Evolutionary conservation across 2,113 vertebrate genomes (phyloP).

Genomic region (Gobius niger): DNA sequence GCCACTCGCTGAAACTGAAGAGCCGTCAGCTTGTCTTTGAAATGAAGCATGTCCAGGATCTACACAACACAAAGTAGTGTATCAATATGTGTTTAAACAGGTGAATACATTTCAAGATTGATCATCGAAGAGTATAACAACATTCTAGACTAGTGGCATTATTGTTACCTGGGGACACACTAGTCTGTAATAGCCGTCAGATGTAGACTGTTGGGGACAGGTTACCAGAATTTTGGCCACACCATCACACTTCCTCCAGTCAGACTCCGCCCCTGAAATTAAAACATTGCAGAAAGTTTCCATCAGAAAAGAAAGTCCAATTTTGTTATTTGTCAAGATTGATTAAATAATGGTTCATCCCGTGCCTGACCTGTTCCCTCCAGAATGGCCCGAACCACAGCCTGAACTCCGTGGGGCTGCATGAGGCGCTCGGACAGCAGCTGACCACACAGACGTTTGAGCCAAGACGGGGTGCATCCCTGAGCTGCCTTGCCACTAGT

Average conservation of each 20-base stretch:
- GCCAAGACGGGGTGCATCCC: slow-evolving; percentile 79
- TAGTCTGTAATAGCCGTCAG: slow-evolving; percentile 83
- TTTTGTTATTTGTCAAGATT: background rate
- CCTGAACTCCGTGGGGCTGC: slow-evolving; percentile 85
- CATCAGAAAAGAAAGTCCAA: background rate
- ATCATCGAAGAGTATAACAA: background rate
- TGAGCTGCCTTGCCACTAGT: slow-evolving; percentile 27
- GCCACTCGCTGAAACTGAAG: slow-evolving; percentile 90
- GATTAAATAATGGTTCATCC: background rate
- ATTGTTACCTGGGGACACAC: slow-evolving; percentile 91
- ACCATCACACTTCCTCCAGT: slow-evolving; percentile 90
- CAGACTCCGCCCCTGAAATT: slow-evolving; percentile 77
- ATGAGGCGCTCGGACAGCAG: slow-evolving; percentile 89
- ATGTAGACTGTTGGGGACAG: slow-evolving; percentile 90
- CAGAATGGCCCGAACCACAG: slow-evolving; percentile 86
- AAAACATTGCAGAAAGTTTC: slow-evolving; percentile 4
- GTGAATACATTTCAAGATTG: background rate
- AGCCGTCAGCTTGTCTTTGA: slow-evolving; percentile 81
- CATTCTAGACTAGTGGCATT: background rate
- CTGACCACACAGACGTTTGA: slow-evolving; percentile 87
- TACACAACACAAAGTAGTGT: slow-evolving; percentile 48
- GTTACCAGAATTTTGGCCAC: slow-evolving; percentile 87
- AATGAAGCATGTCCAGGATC: slow-evolving; percentile 88
- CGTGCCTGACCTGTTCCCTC: slow-evolving; percentile 81
- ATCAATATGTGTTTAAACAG: background rate